phyloP scores from a whole-genome alignment of 2,113 vertebrate genomes.

The Phalacrocorax pelagicus region DNA sequence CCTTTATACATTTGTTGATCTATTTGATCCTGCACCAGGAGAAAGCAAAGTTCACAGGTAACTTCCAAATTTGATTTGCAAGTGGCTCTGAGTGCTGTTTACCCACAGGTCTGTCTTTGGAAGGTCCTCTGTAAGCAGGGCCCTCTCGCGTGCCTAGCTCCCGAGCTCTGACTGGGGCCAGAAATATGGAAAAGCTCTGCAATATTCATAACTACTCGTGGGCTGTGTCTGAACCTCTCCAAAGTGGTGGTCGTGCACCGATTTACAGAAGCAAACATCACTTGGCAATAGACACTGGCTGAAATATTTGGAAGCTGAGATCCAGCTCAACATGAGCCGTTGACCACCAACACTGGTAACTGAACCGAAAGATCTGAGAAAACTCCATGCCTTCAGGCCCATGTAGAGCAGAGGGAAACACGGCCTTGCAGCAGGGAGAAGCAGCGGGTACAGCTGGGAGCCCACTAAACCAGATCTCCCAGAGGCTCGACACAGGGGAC shows the following conservation, averaged over 20 bases:
- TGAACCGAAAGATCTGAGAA: background rate
- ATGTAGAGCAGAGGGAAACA: background rate
- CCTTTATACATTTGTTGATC: background rate
- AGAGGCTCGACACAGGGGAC: background rate
- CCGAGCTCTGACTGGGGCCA: background rate
- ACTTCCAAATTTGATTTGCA: background rate
- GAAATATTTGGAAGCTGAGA: background rate
- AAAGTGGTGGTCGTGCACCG: accelerated
- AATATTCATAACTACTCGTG: background rate
- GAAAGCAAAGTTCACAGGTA: background rate
- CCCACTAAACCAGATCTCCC: background rate
- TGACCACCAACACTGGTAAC: background rate
- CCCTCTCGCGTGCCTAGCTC: background rate
- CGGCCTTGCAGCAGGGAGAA: background rate
- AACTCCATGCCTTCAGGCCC: background rate
- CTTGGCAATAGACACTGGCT: background rate
- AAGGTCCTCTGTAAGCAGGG: background rate
- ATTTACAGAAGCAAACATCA: background rate
- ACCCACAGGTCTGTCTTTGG: background rate
- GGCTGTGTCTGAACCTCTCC: background rate
- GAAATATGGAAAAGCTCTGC: background rate
- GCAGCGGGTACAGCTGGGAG: background rate
- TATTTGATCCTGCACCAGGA: background rate
- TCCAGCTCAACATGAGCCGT: background rate
- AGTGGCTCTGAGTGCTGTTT: background rate